A percentile compares a stretch with the other conserved stretches of the same genome.
These are phyloP conservation scores for Dioctria linearis DNA, from an alignment of 2,888 invertebrate genomes.

Conservation along the genomic window DNA sequence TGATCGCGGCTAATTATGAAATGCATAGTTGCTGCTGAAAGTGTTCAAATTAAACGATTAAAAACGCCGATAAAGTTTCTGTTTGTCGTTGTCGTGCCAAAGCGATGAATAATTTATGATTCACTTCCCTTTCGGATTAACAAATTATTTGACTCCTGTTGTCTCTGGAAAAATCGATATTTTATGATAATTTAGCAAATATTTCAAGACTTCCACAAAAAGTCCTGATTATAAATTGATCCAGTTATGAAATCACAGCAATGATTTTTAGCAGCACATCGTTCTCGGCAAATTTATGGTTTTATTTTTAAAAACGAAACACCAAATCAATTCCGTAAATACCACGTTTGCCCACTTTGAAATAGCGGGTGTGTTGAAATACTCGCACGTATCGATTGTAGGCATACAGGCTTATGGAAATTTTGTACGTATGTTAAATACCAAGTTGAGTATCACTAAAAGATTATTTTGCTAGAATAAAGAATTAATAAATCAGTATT, in stretches of 20 bases:
- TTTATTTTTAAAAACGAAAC: too few species aligned
- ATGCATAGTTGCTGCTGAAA: slow-evolving; percentile 10
- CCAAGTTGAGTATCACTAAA: too few species aligned
- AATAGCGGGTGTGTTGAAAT: too few species aligned
- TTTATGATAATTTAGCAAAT: slow-evolving; percentile 29
- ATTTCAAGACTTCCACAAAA: background rate
- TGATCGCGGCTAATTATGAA: slow-evolving; percentile 38
- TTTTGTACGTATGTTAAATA: too few species aligned
- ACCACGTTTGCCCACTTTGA: too few species aligned
- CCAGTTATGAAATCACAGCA: background rate
- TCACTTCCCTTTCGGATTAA: slow-evolving; percentile 35
- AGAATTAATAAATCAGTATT: too few species aligned
- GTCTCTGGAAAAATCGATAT: slow-evolving; percentile 39
- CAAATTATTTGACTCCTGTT: slow-evolving; percentile 36
- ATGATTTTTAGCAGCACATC: too few species aligned
- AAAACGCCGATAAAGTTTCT: slow-evolving; percentile 32
- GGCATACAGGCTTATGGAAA: too few species aligned
- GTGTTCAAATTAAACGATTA: slow-evolving; percentile 46
- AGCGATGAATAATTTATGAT: slow-evolving; percentile 39
- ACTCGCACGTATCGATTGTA: too few species aligned
- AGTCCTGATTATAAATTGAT: background rate
- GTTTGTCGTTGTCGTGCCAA: slow-evolving; percentile 25
- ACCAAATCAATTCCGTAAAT: too few species aligned
- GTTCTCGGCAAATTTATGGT: too few species aligned
- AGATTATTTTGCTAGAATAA: too few species aligned